Evolutionary conservation across 2,888 invertebrate genomes (phyloP).

Genomic region (Hypolimnas misippus): DNA sequence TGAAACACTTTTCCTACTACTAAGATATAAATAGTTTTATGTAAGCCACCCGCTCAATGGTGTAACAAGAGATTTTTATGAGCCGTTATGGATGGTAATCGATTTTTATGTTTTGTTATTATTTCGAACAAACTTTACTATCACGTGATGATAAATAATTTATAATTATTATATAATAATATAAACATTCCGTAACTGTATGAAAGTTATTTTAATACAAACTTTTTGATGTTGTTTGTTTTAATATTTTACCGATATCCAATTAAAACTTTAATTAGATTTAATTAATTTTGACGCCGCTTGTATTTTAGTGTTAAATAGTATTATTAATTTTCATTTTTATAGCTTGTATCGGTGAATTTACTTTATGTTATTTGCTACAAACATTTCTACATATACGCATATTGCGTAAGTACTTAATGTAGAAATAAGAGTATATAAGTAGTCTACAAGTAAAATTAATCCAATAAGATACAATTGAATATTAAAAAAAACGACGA

Average conservation of each 20-base stretch:
- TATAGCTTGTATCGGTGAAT: not conserved
- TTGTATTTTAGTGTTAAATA: not conserved
- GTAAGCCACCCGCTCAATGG: constrained; percentile 72
- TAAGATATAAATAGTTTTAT: constrained; percentile 78
- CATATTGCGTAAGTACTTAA: too few species aligned
- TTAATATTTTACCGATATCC: not conserved
- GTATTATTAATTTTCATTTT: not conserved
- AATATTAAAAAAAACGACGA: too few species aligned
- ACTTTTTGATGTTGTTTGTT: constrained; percentile 1
- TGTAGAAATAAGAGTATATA: too few species aligned
- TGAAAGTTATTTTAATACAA: not conserved
- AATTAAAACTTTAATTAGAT: constrained; percentile 7
- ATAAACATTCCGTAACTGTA: not conserved
- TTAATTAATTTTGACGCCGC: not conserved
- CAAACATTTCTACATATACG: too few species aligned
- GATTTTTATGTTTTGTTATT: constrained; percentile 37
- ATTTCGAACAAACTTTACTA: constrained; percentile 25
- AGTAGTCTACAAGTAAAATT: too few species aligned
- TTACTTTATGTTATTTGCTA: not conserved
- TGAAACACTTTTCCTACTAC: constrained; percentile 67
- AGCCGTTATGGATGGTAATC: constrained; percentile 25
- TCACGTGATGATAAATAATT: constrained; percentile 31
- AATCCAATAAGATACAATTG: too few species aligned
- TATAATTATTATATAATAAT: constrained; percentile 26
- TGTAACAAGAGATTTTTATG: constrained; percentile 61